Conservation (phyloP, 1,140 invertebrate genomes). For the Drosophila kepulauana region DNA sequence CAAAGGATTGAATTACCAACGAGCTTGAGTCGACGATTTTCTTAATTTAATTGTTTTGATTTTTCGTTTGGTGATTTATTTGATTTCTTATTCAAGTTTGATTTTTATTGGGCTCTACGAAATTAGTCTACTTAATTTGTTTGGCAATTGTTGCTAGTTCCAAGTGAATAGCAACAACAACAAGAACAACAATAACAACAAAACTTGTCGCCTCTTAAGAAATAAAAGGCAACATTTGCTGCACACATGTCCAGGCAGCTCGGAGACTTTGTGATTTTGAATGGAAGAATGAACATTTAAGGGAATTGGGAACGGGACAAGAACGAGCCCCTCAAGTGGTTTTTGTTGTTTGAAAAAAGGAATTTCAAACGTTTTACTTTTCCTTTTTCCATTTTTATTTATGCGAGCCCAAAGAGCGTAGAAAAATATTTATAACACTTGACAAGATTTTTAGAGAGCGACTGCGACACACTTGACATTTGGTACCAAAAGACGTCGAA, state of each 20-base stretch:
- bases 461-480: slow-evolving; percentile 35
- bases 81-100: slow-evolving; percentile 37
- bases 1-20: slow-evolving; percentile 66
- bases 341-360: slow-evolving; percentile 53
- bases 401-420: slow-evolving; percentile 47
- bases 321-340: slow-evolving; percentile 64
- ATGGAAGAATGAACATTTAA: slow-evolving; percentile 2
- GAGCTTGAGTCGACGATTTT: slow-evolving; percentile 14
- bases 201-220: slow-evolving; percentile 55
- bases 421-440: slow-evolving; percentile 82
- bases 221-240: slow-evolving; percentile 67
- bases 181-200: slow-evolving; percentile 29
- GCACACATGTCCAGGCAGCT: slow-evolving; percentile 59
- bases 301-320: slow-evolving; percentile 15
- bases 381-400: slow-evolving; percentile 22
- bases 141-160: slow-evolving; percentile 52
- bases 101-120: slow-evolving; percentile 57
- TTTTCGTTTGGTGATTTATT: slow-evolving; percentile 59
- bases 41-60: slow-evolving; percentile 59
- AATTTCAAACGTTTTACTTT: slow-evolving; percentile 67
- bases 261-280: background rate
- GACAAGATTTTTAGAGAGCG: slow-evolving; percentile 70
- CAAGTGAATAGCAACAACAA: slow-evolving; percentile 39
- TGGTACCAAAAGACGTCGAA: slow-evolving; percentile 19
- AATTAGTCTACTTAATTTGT: slow-evolving; percentile 68